Base-by-base conservation (phyloP, 2,113 vertebrate species). In the Drymodes brunneopygia region DNA sequence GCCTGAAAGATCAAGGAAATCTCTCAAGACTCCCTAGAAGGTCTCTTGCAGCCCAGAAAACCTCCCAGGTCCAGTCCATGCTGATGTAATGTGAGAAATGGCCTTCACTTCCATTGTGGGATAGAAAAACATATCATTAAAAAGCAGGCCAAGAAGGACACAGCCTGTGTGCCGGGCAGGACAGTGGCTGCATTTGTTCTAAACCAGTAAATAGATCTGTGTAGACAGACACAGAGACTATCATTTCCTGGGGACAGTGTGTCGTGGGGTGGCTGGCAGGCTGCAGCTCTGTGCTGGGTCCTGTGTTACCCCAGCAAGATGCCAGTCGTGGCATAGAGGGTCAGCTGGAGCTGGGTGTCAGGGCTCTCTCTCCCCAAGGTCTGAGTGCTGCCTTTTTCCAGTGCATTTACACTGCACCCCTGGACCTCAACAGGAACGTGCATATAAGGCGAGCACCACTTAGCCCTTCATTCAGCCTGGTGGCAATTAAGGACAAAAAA, bases 41-140 rank as follows among this genome's bases (percentile, higher is more conserved):
- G 15, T 60, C 31, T 92, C n/a, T 9, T 72, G 61, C 2, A 8
- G 51, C 40, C 38, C 60, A 66, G 44, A 27, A 81, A 67, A 74
- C 8, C 22, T 73, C 47, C 17, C 23, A 67, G 19, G 10, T 65
- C 24, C 33, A 35, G 50, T 31, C 53, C 29, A 4, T 9, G 31
- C 22, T 50, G 23, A 38, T 6, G 1, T 35, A 74, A 72, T 0
- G 3, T 0, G 3, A 82, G 18, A 23, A 54, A 48, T 1, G 0
- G 53, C 48, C 54, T 84, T 86, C 38, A 14, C 7, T 62, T 74
- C 65, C 60, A 81, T 17, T 33, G 29, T 4, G 11, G 47, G 33
- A 36, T 17, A 91, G 51, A 71, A 74, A 81, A 94, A 15, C 4
- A 0, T 4, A 53, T 8, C 24, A 58, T 48, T 54, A 75, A 64